Evolutionary conservation across 2,113 vertebrate species (phyloP).

Genomic region (Lagopus muta): DNA sequence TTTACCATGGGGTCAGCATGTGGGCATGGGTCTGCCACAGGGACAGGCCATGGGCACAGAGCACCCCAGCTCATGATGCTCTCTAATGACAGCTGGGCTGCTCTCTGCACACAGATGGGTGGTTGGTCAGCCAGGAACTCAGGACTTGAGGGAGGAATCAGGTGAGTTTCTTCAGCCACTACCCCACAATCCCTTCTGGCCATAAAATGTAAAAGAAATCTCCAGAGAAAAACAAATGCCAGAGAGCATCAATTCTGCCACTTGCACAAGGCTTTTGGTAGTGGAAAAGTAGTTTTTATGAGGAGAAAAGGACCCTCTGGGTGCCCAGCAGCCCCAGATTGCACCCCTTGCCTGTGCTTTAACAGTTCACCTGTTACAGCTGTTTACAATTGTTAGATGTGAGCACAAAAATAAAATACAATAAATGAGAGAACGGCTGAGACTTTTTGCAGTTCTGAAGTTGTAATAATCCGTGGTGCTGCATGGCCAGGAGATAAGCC

Average conservation of each 20-base stretch:
- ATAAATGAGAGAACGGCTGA: neutral
- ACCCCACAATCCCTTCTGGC: constrained; percentile 1
- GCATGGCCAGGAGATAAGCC: constrained; percentile 5
- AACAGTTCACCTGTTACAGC: neutral
- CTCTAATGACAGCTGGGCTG: neutral
- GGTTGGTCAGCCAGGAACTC: neutral
- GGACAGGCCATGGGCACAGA: accelerated
- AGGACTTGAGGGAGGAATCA: neutral
- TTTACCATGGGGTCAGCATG: neutral
- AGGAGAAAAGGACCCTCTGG: accelerated
- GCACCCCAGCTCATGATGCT: neutral
- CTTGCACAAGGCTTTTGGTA: neutral
- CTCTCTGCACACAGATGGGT: neutral
- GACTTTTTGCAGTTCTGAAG: neutral
- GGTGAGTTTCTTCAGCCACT: neutral
- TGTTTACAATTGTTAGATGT: neutral
- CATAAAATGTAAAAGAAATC: neutral
- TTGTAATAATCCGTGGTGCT: neutral
- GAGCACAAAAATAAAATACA: neutral
- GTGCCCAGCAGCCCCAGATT: neutral
- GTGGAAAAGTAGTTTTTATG: neutral
- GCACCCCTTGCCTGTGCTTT: neutral
- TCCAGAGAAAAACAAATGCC: neutral
- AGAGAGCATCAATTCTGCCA: neutral
- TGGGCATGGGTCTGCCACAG: neutral